Evolutionary conservation across 1,140 invertebrate genomes (phyloP), one percentile per base, ranked within the genome.

Genomic region (Heliconius melpomene): DNA sequence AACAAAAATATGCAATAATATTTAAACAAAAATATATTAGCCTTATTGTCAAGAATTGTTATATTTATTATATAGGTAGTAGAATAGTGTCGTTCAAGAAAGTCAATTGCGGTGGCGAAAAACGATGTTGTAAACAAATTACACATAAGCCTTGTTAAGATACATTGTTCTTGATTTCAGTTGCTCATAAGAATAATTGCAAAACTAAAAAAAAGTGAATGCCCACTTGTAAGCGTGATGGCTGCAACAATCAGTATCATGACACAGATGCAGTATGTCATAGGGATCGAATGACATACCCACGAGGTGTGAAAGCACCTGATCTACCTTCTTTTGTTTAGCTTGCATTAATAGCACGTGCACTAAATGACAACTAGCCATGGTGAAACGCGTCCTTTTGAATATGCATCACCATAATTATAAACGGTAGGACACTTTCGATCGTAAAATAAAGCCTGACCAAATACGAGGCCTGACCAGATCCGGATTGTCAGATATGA

Each of bases 301-400:
- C 88, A 79, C 83, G 82, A 78, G 76, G 79, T 90, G 89, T 91
- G 92, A 94, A 92, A 94, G 90, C 89, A 89, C 82, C 79, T 86
- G 89, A 83, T 77, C 60, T 77, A 90, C 87, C 87, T 87, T 84
- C 86, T 89, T 92, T 90, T 90, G 88, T 92, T 90, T 88, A 83
- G 88, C 84, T 79, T 72, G 46, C 81, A 83, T 82, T 84, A 85
- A 86, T 86, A 88, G 86, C 86, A 88, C 91, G 92, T 90, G 92
- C 86, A 83, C 86, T 84, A 91, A 93, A 91, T 94, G 86, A 91
- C 88, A 92, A 94, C 90, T 83, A 89, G 88, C 86, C 88, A 88
- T 87, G 86, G 87, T 88, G 88, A 91, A 91, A 92, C 84, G 87
- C 85, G 80, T 82, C 85, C 82, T 82, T 89, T 86, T 81, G 83